These are phyloP conservation scores for Molorchus minor DNA, from an alignment of 2,888 invertebrate species.

Conservation along the genomic window DNA sequence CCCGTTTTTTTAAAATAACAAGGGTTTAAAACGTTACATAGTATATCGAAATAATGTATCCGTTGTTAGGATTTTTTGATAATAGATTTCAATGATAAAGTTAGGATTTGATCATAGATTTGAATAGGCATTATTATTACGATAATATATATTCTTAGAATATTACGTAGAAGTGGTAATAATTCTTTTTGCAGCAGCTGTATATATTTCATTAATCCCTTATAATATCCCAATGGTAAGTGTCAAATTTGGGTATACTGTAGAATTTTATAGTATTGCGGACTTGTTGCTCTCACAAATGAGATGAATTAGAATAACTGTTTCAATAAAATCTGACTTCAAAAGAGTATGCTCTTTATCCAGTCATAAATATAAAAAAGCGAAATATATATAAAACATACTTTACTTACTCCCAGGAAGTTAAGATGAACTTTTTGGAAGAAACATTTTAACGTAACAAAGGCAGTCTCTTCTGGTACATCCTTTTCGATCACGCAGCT, in stretches of 20 bases:
- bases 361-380: neutral
- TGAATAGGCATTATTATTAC: too few species aligned
- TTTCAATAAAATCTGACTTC: neutral
- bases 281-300: neutral
- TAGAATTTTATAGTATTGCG: neutral
- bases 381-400: neutral
- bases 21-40: too few species aligned
- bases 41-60: too few species aligned
- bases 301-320: too few species aligned
- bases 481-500: conserved; percentile 22
- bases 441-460: neutral
- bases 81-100: too few species aligned
- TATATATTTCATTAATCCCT: too few species aligned
- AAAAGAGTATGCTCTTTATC: neutral
- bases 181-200: too few species aligned
- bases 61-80: too few species aligned
- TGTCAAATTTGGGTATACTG: neutral
- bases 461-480: conserved; percentile 21
- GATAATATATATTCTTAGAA: too few species aligned
- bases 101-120: too few species aligned
- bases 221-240: neutral
- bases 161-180: too few species aligned
- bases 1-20: too few species aligned
- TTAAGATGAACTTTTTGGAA: neutral
- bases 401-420: neutral